A percentile compares a stretch with the other conserved stretches of the same genome.
These are phyloP conservation scores for Diadegma fenestrale DNA, from an alignment of 2,888 invertebrate species.

Conservation along the genomic window DNA sequence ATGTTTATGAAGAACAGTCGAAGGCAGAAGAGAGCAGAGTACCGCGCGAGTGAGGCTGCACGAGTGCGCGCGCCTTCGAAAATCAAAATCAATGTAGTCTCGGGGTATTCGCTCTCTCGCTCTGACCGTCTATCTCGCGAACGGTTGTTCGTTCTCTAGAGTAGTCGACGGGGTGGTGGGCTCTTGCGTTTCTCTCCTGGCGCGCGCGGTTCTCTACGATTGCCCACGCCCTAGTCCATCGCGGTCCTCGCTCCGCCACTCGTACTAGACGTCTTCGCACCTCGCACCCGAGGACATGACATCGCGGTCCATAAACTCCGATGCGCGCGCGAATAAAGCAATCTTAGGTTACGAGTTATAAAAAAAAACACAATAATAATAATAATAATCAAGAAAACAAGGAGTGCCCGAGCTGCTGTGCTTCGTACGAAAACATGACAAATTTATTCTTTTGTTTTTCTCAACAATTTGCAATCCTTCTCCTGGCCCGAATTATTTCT, in stretches of 20 bases:
- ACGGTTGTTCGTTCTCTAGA: constrained; percentile 25
- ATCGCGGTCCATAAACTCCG: constrained; percentile 29
- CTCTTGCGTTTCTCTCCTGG: constrained; percentile 55
- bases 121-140: constrained; percentile 56
- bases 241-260: constrained; percentile 70
- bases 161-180: constrained; percentile 41
- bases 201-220: constrained; percentile 72
- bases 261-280: constrained; percentile 42
- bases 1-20: neutral
- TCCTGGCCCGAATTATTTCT: neutral
- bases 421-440: constrained; percentile 17
- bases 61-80: constrained; percentile 79
- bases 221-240: constrained; percentile 80
- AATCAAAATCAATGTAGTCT: constrained; percentile 83
- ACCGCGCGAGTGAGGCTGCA: constrained; percentile 62
- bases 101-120: constrained; percentile 67
- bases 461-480: constrained; percentile 8
- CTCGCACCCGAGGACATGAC: constrained; percentile 31
- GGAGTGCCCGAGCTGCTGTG: neutral
- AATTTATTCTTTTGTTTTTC: constrained; percentile 11
- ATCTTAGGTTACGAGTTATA: neutral
- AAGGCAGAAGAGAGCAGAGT: constrained; percentile 44
- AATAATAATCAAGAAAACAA: constrained; percentile 8
- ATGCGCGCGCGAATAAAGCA: constrained; percentile 41
- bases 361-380: constrained; percentile 8